phyloP scores from a whole-genome alignment of 2,113 vertebrate genomes.

The Perca schrenkii region DNA sequence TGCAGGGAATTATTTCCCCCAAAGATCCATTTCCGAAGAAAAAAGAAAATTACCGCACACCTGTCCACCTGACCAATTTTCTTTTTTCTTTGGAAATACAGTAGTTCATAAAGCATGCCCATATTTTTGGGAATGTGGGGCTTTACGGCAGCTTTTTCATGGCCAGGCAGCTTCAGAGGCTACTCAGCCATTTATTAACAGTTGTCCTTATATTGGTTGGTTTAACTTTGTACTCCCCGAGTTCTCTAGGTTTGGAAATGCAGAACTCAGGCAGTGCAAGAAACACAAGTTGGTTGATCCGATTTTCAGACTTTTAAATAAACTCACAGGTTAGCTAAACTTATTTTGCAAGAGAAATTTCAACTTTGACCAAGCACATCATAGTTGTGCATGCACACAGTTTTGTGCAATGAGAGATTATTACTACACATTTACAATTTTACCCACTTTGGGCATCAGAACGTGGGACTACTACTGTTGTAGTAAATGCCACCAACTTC shows the following conservation, averaged over 20 bases:
- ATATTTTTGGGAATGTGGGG: neutral
- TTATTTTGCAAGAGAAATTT: neutral
- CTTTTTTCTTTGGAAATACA: too few species aligned
- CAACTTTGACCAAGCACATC: too few species aligned
- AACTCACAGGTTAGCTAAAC: neutral
- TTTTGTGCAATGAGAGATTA: neutral
- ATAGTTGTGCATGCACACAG: neutral
- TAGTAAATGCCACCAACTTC: neutral
- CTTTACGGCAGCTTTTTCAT: neutral
- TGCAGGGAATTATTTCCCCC: too few species aligned
- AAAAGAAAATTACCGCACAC: too few species aligned
- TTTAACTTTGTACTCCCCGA: neutral
- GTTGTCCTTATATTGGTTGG: neutral
- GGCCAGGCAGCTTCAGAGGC: neutral
- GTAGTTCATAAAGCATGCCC: neutral
- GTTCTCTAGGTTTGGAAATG: too few species aligned
- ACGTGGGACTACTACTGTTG: neutral
- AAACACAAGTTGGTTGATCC: too few species aligned
- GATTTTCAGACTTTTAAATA: neutral
- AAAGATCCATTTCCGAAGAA: neutral
- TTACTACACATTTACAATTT: neutral
- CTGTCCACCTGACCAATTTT: too few species aligned
- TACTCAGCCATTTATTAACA: neutral
- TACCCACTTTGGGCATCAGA: neutral
- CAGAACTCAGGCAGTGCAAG: too few species aligned